A percentile compares a stretch with the other conserved stretches of the same genome.
Evolutionary conservation across 2,113 vertebrate species (phyloP).

Genomic region (Hippocampus abdominalis): DNA sequence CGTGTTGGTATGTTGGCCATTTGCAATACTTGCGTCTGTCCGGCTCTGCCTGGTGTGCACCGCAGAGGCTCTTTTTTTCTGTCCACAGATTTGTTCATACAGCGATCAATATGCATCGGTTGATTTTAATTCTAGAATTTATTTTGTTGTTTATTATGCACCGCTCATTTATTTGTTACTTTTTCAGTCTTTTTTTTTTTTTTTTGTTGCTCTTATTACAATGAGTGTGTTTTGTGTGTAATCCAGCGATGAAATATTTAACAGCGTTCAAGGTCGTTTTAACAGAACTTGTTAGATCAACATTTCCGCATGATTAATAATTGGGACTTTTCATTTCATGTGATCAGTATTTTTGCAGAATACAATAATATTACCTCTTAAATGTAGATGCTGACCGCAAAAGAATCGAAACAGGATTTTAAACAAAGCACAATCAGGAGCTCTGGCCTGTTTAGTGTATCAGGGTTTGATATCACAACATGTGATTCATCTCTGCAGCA

Average conservation of each 20-base stretch:
- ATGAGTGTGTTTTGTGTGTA: background rate
- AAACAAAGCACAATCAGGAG: constrained; percentile 44
- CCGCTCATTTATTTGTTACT: background rate
- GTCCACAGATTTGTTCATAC: background rate
- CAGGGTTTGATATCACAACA: constrained; percentile 14
- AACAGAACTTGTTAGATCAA: background rate
- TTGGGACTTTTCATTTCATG: background rate
- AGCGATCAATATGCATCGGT: background rate
- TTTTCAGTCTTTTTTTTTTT: background rate
- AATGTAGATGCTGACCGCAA: constrained; percentile 32
- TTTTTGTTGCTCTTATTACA: background rate
- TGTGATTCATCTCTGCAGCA: background rate
- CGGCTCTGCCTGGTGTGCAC: background rate
- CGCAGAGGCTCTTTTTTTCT: constrained; percentile 6
- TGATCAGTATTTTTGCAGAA: constrained; percentile 6
- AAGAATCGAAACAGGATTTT: constrained; percentile 38
- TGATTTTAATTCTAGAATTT: constrained; percentile 5
- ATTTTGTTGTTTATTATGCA: background rate
- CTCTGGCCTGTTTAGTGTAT: constrained; percentile 28
- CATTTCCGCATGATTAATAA: constrained; percentile 4
- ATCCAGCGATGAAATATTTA: background rate
- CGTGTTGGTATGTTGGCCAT: constrained; percentile 62
- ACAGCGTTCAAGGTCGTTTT: constrained; percentile 2
- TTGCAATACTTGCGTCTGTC: constrained; percentile 42
- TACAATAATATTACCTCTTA: constrained; percentile 23